These are phyloP conservation scores for Tipula vernalis DNA, from an alignment of 2,888 invertebrate genomes.

Conservation along the genomic window DNA sequence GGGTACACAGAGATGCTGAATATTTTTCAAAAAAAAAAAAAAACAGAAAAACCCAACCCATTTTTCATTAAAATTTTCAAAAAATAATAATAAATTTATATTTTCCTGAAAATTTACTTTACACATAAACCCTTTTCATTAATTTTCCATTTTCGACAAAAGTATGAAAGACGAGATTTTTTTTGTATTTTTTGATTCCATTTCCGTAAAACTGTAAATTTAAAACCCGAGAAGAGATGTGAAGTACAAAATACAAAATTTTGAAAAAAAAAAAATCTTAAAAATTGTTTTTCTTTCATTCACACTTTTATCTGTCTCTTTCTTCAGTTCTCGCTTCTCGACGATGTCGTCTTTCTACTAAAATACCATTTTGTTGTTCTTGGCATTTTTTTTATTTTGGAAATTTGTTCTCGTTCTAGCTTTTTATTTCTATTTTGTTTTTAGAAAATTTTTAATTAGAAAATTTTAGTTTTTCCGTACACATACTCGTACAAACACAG, in stretches of 20 bases:
- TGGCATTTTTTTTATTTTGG: background rate
- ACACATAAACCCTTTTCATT: background rate
- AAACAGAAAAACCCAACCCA: background rate
- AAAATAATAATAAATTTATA: background rate
- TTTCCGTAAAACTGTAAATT: background rate
- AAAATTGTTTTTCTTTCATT: background rate
- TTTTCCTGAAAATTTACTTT: background rate
- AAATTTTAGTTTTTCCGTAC: background rate
- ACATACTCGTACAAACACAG: background rate
- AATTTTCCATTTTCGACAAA: background rate
- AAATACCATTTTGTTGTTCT: background rate
- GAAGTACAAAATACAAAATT: background rate
- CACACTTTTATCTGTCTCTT: background rate
- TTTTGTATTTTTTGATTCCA: background rate
- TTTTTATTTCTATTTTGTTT: background rate
- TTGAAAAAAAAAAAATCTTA: background rate
- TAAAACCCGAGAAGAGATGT: background rate
- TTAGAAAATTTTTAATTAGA: background rate
- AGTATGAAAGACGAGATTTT: background rate
- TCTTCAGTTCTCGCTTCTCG: background rate
- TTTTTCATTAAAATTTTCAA: background rate
- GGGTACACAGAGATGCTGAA: background rate
- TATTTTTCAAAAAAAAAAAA: background rate
- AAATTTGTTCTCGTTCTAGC: background rate
- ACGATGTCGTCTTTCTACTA: background rate